Conservation (phyloP, 1,140 invertebrate species). For the Micrasema longulum region DNA sequence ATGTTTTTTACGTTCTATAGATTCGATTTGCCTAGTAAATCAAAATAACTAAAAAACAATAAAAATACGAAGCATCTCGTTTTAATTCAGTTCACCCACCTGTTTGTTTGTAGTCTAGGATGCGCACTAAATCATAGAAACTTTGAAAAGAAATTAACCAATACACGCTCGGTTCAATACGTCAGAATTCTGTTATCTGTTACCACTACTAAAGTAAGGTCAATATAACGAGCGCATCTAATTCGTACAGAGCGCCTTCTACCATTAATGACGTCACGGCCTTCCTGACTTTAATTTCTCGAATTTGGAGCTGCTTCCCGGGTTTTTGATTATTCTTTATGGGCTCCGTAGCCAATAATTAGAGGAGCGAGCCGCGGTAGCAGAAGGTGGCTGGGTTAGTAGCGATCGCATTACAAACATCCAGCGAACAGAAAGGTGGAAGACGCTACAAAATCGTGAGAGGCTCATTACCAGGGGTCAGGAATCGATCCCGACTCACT, state of each 20-base stretch:
- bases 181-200: neutral
- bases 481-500: slow-evolving; percentile 1
- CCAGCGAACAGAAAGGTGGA: slow-evolving; percentile 10
- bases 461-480: slow-evolving; percentile 35
- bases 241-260: slow-evolving; percentile 9
- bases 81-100: too few species aligned
- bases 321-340: slow-evolving; percentile 32
- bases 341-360: slow-evolving; percentile 38
- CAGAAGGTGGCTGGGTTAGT: slow-evolving; percentile 11
- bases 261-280: slow-evolving; percentile 26
- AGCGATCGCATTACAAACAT: slow-evolving; percentile 33
- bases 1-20: too few species aligned
- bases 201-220: neutral
- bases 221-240: slow-evolving; percentile 27
- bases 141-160: too few species aligned
- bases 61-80: too few species aligned
- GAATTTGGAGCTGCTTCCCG: slow-evolving; percentile 26
- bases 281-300: slow-evolving; percentile 21
- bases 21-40: too few species aligned
- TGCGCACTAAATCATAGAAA: too few species aligned
- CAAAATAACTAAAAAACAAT: too few species aligned
- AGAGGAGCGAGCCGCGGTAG: slow-evolving; percentile 36
- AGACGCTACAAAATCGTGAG: slow-evolving; percentile 36
- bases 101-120: too few species aligned
- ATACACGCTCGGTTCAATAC: too few species aligned